Percentiles rank a stretch among this genome's conserved stretches.
Conservation (phyloP, 2,888 invertebrate species). For the Acholoe squamosa region DNA sequence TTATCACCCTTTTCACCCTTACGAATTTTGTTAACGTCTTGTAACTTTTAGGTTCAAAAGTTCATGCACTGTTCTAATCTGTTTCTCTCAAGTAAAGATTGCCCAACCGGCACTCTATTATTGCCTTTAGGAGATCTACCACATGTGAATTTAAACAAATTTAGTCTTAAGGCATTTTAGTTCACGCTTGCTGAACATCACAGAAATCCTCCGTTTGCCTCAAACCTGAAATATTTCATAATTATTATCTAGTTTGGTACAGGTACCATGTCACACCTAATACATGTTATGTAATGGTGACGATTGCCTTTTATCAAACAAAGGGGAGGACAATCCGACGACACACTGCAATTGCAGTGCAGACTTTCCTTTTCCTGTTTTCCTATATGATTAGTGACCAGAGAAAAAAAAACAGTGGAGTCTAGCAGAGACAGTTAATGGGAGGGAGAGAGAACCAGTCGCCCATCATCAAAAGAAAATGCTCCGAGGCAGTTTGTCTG, state of each 20-base stretch:
- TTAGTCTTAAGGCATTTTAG: too few species aligned
- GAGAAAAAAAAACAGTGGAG: not conserved
- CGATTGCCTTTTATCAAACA: too few species aligned
- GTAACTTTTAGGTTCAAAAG: not conserved
- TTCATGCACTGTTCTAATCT: not conserved
- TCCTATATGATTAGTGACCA: constrained; percentile 10
- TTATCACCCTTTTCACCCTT: too few species aligned
- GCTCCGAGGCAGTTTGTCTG: constrained; percentile 34
- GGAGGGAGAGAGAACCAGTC: not conserved
- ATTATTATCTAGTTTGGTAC: not conserved
- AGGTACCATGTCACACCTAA: not conserved
- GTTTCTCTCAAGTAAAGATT: not conserved
- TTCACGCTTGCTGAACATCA: too few species aligned
- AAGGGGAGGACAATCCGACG: not conserved
- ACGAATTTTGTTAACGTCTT: too few species aligned
- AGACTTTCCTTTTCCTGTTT: not conserved
- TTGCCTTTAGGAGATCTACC: not conserved
- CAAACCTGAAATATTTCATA: not conserved
- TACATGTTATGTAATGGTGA: too few species aligned
- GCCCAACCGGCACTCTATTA: not conserved
- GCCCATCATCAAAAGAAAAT: constrained; percentile 31
- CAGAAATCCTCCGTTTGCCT: not conserved
- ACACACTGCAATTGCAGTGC: not conserved
- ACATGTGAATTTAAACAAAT: too few species aligned
- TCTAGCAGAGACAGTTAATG: not conserved